A percentile compares a stretch with the other conserved stretches of the same genome.
These are phyloP conservation scores for Epistrophe eligans DNA, from an alignment of 2,888 invertebrate genomes.

Conservation along the genomic window DNA sequence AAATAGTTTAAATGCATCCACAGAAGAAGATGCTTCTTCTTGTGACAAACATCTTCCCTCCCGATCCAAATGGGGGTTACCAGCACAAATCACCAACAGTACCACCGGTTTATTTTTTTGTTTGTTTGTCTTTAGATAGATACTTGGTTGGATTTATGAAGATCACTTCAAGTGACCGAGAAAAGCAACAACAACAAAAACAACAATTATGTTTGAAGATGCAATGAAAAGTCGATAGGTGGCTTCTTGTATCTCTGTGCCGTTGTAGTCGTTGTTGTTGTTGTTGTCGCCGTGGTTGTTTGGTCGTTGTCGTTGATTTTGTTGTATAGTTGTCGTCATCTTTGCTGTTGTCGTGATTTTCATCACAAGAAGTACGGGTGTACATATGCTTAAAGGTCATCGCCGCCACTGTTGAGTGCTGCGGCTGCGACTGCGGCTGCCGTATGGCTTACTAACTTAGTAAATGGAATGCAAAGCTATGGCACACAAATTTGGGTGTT, in stretches of 20 bases:
- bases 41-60: slow-evolving; percentile 69
- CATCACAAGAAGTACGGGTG: slow-evolving; percentile 73
- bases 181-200: slow-evolving; percentile 44
- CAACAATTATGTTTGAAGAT: slow-evolving; percentile 44
- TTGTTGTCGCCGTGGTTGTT: not conserved
- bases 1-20: slow-evolving; percentile 70
- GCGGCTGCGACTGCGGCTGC: slow-evolving; percentile 26
- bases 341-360: slow-evolving; percentile 68
- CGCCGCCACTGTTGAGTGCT: slow-evolving; percentile 24
- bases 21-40: slow-evolving; percentile 42
- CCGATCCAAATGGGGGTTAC: slow-evolving; percentile 68
- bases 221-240: slow-evolving; percentile 53
- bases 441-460: slow-evolving; percentile 61
- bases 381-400: slow-evolving; percentile 74
- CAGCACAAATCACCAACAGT: slow-evolving; percentile 61
- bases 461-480: slow-evolving; percentile 64
- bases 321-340: slow-evolving; percentile 31
- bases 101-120: slow-evolving; percentile 34
- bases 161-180: slow-evolving; percentile 70
- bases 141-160: slow-evolving; percentile 71
- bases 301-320: slow-evolving; percentile 26
- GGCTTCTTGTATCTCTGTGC: slow-evolving; percentile 48
- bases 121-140: slow-evolving; percentile 30
- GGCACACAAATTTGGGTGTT: slow-evolving; percentile 67
- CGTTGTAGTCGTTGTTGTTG: not conserved